Evolutionary conservation across 2,797 vertebrate genomes (phyloP), one percentile per base, ranked within the genome.

Genomic region (Fratercula arctica): DNA sequence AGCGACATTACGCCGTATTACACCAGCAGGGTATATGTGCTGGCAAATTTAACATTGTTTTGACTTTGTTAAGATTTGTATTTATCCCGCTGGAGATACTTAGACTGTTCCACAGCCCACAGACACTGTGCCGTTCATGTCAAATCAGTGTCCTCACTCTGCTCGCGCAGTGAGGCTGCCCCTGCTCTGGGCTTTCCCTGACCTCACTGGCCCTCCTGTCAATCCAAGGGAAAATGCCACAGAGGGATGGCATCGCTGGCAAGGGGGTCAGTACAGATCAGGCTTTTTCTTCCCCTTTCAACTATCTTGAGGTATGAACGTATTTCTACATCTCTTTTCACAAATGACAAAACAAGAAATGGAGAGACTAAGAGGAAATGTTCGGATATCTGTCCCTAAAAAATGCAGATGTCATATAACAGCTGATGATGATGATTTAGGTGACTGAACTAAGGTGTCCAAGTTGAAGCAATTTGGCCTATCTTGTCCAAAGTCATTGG

Each of bases 261-360:
- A 78, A 4, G 5, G 0, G 1, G 23, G 33, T 61, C 54, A 69
- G 45, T 5, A 56, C 7, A 73, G 9, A 31, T 0, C 0, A 0
- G 8, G 4, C 3, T 16, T 72, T 85, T 61, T 79, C 39, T 50
- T 73, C 25, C 18, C 39, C 50, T 81, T 91, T 64, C 60, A 77
- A 28, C 11, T 59, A 1, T 11, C 43, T n/a, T 78, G 69, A 77
- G 1, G 31, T 26, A 72, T 3, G 45, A 77, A 59, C 1, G 1
- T 48, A 75, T 51, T 73, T 90, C 54, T 63, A 63, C 24, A 17
- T 13, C 9, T 66, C 23, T 56, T 59, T 75, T 76, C 21, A 82
- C 23, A 94, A 87, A 88, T 1, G 3, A 76, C 10, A 68, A 56
- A 79, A 67, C 5, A 61, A 72, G 15, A 81, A 72, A 87, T 18